phyloP scores from a whole-genome alignment of 2,888 invertebrate genomes.

The Drosophila planitibia region DNA sequence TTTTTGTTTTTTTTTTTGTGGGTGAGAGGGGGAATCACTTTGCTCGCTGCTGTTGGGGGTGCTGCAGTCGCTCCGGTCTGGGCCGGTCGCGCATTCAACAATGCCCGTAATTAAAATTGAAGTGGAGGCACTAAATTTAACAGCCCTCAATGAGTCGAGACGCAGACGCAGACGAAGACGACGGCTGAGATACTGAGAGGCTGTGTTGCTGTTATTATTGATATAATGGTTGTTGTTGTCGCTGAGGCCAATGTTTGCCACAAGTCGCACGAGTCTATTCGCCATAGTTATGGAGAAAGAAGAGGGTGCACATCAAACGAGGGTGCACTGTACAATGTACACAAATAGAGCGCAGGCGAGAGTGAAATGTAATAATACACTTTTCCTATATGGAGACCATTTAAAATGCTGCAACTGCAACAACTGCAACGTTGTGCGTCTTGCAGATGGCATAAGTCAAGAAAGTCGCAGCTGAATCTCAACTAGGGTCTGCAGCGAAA shows the following conservation, averaged over 20 bases:
- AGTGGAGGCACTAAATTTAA: constrained; percentile 81
- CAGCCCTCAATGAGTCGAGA: constrained; percentile 72
- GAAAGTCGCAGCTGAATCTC: constrained; percentile 39
- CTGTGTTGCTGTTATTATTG: constrained; percentile 26
- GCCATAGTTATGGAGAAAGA: neutral
- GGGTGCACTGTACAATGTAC: constrained; percentile 45
- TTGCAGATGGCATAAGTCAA: constrained; percentile 30
- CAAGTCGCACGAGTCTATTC: constrained; percentile 64
- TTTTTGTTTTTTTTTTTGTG: constrained; percentile 4
- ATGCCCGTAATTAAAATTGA: constrained; percentile 78
- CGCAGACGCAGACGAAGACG: neutral
- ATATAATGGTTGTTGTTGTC: constrained; percentile 23
- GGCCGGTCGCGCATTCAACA: constrained; percentile 56
- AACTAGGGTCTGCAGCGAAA: constrained; percentile 1
- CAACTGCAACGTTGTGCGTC: constrained; percentile 23
- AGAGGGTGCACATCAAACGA: constrained; percentile 34
- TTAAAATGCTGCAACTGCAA: constrained; percentile 16
- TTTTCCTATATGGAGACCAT: constrained; percentile 9
- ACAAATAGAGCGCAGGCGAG: constrained; percentile 38
- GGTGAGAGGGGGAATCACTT: constrained; percentile 1
- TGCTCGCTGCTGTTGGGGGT: constrained; percentile 33
- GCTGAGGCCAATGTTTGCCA: constrained; percentile 45
- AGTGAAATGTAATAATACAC: constrained; percentile 45
- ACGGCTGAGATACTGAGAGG: neutral
- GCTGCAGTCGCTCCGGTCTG: constrained; percentile 37